phyloP scores from a whole-genome alignment of 2,888 invertebrate genomes.

The Schrankia costaestrigalis region DNA sequence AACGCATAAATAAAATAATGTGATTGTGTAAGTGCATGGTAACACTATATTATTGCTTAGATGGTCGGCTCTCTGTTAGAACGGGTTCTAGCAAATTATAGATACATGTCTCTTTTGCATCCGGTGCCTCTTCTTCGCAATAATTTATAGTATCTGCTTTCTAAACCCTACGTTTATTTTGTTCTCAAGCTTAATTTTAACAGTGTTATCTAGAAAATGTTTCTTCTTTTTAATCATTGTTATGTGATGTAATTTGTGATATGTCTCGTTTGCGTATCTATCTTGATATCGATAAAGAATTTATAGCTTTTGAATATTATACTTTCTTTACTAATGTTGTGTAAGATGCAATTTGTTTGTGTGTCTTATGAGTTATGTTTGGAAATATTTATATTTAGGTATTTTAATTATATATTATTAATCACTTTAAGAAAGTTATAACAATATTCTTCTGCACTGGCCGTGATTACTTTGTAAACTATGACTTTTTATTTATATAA shows the following conservation, averaged over 20 bases:
- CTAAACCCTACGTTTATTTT: slow-evolving; percentile 53
- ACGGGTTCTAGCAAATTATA: slow-evolving; percentile 67
- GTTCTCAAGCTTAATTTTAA: slow-evolving; percentile 28
- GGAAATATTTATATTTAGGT: too few relatives aligned
- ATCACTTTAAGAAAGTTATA: too few relatives aligned
- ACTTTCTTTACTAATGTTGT: too few relatives aligned
- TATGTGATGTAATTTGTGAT: slow-evolving; percentile 29
- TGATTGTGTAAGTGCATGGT: slow-evolving; percentile 33
- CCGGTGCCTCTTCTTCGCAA: slow-evolving; percentile 58
- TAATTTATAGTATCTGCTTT: slow-evolving; percentile 66
- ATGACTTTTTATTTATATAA: too few relatives aligned
- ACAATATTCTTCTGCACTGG: too few relatives aligned
- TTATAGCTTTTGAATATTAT: background rate
- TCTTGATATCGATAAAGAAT: background rate
- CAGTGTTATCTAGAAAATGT: slow-evolving; percentile 10
- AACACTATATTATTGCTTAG: slow-evolving; percentile 28
- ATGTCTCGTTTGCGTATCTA: slow-evolving; percentile 11
- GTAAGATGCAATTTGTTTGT: too few relatives aligned
- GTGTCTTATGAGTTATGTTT: too few relatives aligned
- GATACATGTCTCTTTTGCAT: slow-evolving; percentile 56
- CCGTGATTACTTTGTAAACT: too few relatives aligned
- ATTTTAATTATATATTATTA: too few relatives aligned
- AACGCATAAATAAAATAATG: slow-evolving; percentile 30
- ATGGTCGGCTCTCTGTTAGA: slow-evolving; percentile 35
- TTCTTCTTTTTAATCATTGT: slow-evolving; percentile 25